Percentiles rank a stretch among this genome's conserved stretches.
Conservation (phyloP, 2,113 vertebrate genomes). For the Xenopus laevis region DNA sequence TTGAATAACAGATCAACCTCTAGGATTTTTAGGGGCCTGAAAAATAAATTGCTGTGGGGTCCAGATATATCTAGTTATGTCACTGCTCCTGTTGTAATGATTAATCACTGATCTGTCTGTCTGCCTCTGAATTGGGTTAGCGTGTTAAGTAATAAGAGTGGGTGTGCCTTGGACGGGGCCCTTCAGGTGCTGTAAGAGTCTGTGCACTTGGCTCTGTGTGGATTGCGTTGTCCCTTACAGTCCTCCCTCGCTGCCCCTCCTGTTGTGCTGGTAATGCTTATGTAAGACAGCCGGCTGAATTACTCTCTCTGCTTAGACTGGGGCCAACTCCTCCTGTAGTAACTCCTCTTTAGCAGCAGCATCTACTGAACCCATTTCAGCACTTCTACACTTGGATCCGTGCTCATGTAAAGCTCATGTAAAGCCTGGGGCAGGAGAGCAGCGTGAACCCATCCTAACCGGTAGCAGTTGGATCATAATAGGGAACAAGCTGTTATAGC, state of each 20-base stretch:
- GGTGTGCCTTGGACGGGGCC: background rate
- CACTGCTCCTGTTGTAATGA: too few species aligned
- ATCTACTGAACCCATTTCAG: background rate
- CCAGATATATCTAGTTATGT: too few species aligned
- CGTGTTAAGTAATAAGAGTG: background rate
- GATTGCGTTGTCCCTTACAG: constrained; percentile 14
- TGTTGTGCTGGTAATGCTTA: constrained; percentile 10
- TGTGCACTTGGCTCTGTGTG: background rate
- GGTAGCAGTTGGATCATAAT: too few species aligned
- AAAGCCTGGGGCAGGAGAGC: too few species aligned
- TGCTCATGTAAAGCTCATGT: background rate
- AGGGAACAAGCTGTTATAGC: background rate
- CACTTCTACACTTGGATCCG: background rate
- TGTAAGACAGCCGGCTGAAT: background rate
- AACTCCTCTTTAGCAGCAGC: too few species aligned
- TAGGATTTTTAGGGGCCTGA: too few species aligned
- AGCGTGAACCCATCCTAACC: too few species aligned
- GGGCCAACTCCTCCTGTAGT: background rate
- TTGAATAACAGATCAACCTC: too few species aligned
- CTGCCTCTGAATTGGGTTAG: background rate
- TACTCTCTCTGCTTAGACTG: background rate
- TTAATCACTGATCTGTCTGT: too few species aligned
- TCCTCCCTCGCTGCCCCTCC: background rate
- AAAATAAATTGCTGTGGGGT: too few species aligned
- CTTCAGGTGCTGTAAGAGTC: constrained; percentile 9